A percentile compares a stretch with the other conserved stretches of the same genome.
Conservation (phyloP, 2,113 vertebrate genomes). For the Callocephalon fimbriatum region DNA sequence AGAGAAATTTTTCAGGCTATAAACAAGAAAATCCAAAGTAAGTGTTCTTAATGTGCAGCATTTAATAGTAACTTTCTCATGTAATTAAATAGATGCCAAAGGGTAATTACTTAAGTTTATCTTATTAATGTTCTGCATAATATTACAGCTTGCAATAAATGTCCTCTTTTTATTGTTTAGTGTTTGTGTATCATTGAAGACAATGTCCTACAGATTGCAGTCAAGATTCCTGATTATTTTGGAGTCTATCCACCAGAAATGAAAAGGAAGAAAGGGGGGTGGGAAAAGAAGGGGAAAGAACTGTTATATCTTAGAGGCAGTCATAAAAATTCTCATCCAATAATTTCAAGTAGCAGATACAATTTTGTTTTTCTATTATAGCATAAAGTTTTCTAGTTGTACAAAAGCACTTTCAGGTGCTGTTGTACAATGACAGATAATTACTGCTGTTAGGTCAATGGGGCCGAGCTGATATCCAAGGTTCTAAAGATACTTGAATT, state of each 20-base stretch:
- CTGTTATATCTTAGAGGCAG: background rate
- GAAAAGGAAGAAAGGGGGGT: background rate
- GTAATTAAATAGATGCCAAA: background rate
- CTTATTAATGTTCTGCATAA: background rate
- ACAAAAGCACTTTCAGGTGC: background rate
- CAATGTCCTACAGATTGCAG: background rate
- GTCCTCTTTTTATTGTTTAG: background rate
- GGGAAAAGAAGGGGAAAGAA: background rate
- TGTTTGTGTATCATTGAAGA: background rate
- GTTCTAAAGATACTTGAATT: background rate
- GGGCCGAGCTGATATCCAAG: background rate
- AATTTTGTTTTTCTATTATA: background rate
- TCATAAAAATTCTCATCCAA: background rate
- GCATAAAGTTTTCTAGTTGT: background rate
- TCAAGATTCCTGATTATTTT: background rate
- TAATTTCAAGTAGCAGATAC: background rate
- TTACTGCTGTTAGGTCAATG: background rate
- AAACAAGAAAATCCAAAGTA: background rate
- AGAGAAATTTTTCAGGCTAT: background rate
- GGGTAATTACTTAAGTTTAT: background rate
- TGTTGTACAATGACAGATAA: constrained; percentile 3
- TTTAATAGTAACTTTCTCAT: background rate
- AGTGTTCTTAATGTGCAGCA: background rate
- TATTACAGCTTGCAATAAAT: background rate
- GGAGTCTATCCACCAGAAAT: background rate